These are phyloP conservation scores for Timema cristinae DNA, from an alignment of 2,888 invertebrate species.

Conservation along the genomic window DNA sequence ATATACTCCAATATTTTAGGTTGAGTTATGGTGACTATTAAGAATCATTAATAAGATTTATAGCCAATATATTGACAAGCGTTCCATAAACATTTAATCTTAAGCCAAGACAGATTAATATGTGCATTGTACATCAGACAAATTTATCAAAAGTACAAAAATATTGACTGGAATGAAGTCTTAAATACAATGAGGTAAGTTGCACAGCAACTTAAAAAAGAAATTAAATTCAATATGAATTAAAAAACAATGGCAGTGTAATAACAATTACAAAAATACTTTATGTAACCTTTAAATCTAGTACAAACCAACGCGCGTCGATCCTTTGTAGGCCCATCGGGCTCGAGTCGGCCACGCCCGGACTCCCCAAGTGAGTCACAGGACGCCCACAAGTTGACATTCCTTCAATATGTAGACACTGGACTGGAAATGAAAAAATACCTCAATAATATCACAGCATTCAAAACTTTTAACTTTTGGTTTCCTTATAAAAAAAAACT, in stretches of 20 bases:
- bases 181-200: neutral
- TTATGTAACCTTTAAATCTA: neutral
- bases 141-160: no score
- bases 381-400: constrained; percentile 19
- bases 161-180: no score
- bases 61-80: no score
- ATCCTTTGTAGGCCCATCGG: constrained; percentile 13
- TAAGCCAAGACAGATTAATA: no score
- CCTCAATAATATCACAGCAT: constrained; percentile 27
- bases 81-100: no score
- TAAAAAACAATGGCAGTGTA: neutral
- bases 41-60: no score
- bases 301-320: constrained; percentile 23
- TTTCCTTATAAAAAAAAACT: constrained; percentile 13
- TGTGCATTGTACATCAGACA: no score
- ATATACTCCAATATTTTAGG: no score
- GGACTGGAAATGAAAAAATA: constrained; percentile 27
- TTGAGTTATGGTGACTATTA: no score
- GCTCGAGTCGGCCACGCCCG: constrained; percentile 11
- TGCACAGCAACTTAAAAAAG: constrained; percentile 1
- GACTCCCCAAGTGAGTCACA: constrained; percentile 14
- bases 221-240: constrained; percentile 9
- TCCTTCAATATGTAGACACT: constrained; percentile 26
- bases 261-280: neutral
- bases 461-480: constrained; percentile 5